Percentiles rank a stretch among this genome's conserved stretches.
phyloP scores from a whole-genome alignment of 2,113 vertebrate genomes.

The human (Homo sapiens) region DNA sequence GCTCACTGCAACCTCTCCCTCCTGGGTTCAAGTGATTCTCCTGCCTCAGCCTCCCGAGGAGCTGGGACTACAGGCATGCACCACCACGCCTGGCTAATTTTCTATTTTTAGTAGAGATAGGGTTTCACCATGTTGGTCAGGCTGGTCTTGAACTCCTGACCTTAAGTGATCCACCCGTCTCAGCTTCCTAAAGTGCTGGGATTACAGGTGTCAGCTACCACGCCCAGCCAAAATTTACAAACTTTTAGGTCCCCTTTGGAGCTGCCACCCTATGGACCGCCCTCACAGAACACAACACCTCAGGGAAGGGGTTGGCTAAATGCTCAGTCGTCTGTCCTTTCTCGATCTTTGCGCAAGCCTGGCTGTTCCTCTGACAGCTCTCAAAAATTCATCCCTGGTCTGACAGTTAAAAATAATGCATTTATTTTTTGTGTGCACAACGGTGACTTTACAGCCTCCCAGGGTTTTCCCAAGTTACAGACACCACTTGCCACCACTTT shows the following conservation, averaged over 20 bases:
- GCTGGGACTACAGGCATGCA: no score
- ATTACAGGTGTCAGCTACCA: no score
- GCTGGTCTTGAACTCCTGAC: no score
- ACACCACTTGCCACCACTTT: no score
- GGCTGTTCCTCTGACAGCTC: not conserved
- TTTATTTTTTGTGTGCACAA: not conserved
- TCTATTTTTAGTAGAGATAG: no score
- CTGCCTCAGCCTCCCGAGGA: no score
- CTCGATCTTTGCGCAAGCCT: not conserved
- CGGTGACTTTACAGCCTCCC: not conserved
- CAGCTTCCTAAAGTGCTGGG: no score
- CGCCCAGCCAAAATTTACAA: not conserved
- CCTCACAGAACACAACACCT: not conserved
- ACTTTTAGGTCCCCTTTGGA: not conserved
- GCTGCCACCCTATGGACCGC: accelerated
- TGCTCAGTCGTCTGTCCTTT: not conserved
- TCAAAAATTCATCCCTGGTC: not conserved
- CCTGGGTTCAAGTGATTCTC: no score
- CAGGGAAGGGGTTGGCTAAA: not conserved
- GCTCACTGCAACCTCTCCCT: no score
- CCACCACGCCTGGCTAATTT: no score
- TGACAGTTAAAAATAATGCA: not conserved
- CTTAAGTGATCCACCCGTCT: no score
- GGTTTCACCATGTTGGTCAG: no score
- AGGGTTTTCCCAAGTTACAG: not conserved